Evolutionary conservation across 1,140 invertebrate species (phyloP).

Genomic region (Aphaenogaster ashmeadi): DNA sequence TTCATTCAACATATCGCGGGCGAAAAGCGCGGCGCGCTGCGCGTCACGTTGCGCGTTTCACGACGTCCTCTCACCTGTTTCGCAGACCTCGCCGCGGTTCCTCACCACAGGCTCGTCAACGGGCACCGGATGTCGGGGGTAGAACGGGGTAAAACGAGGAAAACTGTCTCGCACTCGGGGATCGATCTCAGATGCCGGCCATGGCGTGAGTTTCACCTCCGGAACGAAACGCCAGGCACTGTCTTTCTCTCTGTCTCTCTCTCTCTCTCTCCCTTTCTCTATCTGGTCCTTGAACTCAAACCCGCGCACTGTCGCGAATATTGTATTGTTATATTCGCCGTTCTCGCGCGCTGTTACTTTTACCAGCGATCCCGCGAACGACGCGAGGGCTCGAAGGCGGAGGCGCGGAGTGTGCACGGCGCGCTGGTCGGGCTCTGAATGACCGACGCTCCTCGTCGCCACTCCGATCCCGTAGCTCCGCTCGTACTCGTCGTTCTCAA

Average conservation of each 20-base stretch:
- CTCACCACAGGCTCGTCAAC: slow-evolving; percentile 3
- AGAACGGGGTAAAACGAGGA: neutral
- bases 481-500: slow-evolving; percentile 61
- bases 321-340: neutral
- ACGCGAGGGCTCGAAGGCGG: slow-evolving; percentile 61
- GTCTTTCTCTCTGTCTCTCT: neutral
- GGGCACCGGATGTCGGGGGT: neutral
- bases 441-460: slow-evolving; percentile 66
- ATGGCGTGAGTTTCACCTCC: slow-evolving; percentile 36
- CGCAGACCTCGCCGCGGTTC: slow-evolving; percentile 8
- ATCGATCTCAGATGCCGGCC: slow-evolving; percentile 53
- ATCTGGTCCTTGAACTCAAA: neutral
- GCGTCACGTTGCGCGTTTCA: too few species aligned
- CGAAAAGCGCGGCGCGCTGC: neutral
- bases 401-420: slow-evolving; percentile 71
- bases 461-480: slow-evolving; percentile 44
- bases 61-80: slow-evolving; percentile 47
- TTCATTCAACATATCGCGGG: slow-evolving; percentile 65
- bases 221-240: neutral
- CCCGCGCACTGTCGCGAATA: neutral
- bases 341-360: neutral
- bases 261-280: too few species aligned
- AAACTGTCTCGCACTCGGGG: slow-evolving; percentile 1
- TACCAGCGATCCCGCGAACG: neutral
- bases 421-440: slow-evolving; percentile 79